phyloP scores from a whole-genome alignment of 2,797 vertebrate genomes.

The Cuniculus paca region DNA sequence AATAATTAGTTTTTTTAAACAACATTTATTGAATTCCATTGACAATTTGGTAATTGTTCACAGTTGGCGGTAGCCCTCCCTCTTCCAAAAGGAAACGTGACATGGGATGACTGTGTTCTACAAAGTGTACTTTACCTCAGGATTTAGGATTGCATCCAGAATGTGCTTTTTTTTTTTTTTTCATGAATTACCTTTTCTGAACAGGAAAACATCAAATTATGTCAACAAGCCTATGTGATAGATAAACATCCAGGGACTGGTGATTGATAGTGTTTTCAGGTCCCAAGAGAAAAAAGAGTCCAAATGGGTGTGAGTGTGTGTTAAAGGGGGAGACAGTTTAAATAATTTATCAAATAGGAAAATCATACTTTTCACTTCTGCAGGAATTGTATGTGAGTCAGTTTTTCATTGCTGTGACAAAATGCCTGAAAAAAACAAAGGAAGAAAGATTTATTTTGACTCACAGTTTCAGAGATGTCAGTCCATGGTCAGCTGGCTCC shows the following conservation, averaged over 20 bases:
- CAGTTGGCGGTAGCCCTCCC: conserved; percentile 78
- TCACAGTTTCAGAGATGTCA: neutral
- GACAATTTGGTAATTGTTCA: conserved; percentile 87
- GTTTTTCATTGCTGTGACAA: neutral
- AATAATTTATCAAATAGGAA: neutral
- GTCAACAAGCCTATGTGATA: neutral
- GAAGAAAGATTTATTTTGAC: neutral
- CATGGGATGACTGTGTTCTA: conserved; percentile 67
- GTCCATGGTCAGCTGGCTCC: neutral
- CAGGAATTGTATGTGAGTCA: neutral
- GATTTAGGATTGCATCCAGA: conserved; percentile 56
- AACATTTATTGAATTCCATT: conserved; percentile 89
- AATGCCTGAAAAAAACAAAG: neutral
- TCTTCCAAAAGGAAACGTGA: conserved; percentile 72
- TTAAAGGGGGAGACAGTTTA: neutral
- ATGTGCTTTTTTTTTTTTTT: conserved; percentile 55
- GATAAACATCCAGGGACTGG: neutral
- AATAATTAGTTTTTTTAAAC: conserved; percentile 90
- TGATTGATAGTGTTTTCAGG: neutral
- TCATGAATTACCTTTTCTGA: conserved; percentile 61
- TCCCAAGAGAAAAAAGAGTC: neutral
- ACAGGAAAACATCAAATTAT: neutral
- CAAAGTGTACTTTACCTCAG: conserved; percentile 65
- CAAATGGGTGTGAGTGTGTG: neutral
- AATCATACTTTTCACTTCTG: neutral